Conservation (phyloP, 2,797 vertebrate genomes). For the Leontocebus nigricollis region DNA sequence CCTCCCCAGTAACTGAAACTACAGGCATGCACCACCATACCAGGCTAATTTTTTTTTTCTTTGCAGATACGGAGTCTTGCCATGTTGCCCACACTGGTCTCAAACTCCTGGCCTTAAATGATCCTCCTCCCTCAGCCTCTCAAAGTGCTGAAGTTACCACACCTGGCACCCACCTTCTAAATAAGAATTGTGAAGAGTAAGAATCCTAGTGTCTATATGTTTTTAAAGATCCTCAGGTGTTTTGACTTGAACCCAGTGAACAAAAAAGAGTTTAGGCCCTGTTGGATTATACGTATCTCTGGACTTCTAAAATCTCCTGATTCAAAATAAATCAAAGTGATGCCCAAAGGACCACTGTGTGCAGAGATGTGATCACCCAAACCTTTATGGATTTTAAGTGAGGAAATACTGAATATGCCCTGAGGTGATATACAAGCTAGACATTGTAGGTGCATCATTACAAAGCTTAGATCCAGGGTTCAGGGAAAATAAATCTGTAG, state of each 20-base stretch:
- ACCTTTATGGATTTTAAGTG: conserved; percentile 30
- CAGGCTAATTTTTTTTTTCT: not conserved
- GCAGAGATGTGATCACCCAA: not conserved
- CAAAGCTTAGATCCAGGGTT: not conserved
- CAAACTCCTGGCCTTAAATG: not conserved
- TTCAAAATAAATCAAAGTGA: conserved; percentile 52
- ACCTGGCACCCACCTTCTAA: not conserved
- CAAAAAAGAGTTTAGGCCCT: not conserved
- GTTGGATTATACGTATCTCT: not conserved
- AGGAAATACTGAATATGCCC: conserved; percentile 34
- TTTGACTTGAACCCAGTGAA: conserved; percentile 6
- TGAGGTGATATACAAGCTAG: not conserved
- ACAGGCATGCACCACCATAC: not conserved
- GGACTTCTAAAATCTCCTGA: conserved; percentile 9
- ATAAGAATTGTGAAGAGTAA: not conserved
- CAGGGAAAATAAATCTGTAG: not conserved
- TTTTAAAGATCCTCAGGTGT: conserved; percentile 25
- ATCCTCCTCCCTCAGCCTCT: not conserved
- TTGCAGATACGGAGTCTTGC: not conserved
- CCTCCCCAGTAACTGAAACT: not conserved
- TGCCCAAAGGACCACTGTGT: not conserved
- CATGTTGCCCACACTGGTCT: not conserved
- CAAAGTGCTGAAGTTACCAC: not conserved
- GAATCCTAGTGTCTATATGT: not conserved
- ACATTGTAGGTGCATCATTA: not conserved